Base-by-base conservation (phyloP, 2,797 vertebrate species). In the Lateolabrax maculatus region DNA sequence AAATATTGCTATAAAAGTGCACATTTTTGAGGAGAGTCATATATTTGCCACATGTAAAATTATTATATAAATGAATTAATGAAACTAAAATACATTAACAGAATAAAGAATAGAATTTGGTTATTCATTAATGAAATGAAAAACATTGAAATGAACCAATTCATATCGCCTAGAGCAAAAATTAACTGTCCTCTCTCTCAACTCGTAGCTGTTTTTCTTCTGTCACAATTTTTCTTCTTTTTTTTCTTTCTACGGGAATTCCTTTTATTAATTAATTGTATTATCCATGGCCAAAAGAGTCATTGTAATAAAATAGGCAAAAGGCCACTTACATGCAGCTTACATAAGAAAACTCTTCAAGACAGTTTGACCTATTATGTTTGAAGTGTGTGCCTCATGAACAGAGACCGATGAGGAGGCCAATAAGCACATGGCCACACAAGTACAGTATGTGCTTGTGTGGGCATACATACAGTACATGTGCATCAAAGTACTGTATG, bases 331-430 rank as follows among this genome's bases (percentile, higher is more conserved):
- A 8, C 39, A 25, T 1, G 8, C 43, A 60, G 66, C 79, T 88
- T 77, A 73, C n/a, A 72, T 76, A 84, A 84, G 48, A 77, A 36
- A 12, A 49, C 10, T 68, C 68, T 58, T 63, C 23, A 56, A 67
- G 58, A 71, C 76, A 71, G 65, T 75, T 77, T 89, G 85, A 88
- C 82, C 80, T 86, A 77, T 86, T 41, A 61, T 64, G 53, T 72
- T 75, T 83, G 80, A 83, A 36, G 65, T 68, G 77, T 79, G 18
- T 44, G 57, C 77, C 56, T 85, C 48, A 77, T 71, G 49, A 81
- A 52, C 63, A 18, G 41, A n/a, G 63, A 77, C 29, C 39, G 39
- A 27, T 15, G 46, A 71, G 44, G 16, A 83, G 37, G 68, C 37
- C 48, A 56, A 48, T 44, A 8, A 71, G 29, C 71, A 16, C 43